These are phyloP conservation scores for Gallirallus australis DNA, from an alignment of 2,797 vertebrate genomes.

Conservation along the genomic window DNA sequence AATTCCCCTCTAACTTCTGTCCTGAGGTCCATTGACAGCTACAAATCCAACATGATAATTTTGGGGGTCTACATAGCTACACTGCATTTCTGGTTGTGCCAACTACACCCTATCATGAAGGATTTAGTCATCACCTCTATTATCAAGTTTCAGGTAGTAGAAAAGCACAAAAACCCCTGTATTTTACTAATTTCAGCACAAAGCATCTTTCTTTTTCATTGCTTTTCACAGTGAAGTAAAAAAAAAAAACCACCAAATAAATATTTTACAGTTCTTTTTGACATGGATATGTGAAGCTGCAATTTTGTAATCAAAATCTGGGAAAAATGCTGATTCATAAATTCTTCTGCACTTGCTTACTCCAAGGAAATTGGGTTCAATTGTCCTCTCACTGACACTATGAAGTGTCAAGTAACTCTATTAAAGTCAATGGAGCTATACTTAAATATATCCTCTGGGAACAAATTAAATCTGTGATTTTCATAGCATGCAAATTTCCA, in stretches of 20 bases:
- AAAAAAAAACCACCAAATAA: background rate
- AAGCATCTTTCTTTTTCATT: background rate
- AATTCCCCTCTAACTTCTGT: background rate
- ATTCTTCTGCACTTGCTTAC: background rate
- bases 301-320: background rate
- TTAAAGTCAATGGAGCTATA: slow-evolving; percentile 8
- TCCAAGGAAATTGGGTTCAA: background rate
- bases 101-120: accelerated
- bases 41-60: background rate
- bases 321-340: background rate
- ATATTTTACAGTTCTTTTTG: background rate
- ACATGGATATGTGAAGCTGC: background rate
- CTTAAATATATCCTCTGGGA: slow-evolving; percentile 7
- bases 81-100: background rate
- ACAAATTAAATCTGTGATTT: slow-evolving; percentile 29
- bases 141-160: accelerated
- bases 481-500: background rate
- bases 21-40: background rate
- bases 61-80: accelerated
- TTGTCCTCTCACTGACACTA: background rate
- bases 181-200: background rate
- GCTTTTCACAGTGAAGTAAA: background rate
- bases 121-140: background rate
- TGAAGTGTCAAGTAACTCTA: slow-evolving; percentile 6
- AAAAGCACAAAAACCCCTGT: background rate